These are phyloP conservation scores for Vollenhovia emeryi DNA, from an alignment of 1,140 invertebrate genomes.

Conservation along the genomic window DNA sequence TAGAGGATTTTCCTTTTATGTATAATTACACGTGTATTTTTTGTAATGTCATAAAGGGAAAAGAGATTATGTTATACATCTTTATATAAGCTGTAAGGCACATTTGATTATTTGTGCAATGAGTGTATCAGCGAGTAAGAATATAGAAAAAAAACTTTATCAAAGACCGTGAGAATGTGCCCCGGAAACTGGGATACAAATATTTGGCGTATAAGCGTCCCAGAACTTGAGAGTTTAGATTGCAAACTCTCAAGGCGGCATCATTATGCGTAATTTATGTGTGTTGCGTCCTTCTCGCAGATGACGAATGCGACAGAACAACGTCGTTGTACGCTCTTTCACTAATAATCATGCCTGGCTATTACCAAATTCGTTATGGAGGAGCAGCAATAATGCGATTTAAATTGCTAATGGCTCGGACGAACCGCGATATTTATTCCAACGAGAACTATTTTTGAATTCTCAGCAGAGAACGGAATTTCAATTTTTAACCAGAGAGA, in stretches of 20 bases:
- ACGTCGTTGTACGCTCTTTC: conserved; percentile 37
- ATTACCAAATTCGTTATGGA: conserved; percentile 49
- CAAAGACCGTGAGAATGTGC: conserved; percentile 23
- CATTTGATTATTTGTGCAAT: neutral
- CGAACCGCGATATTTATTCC: conserved; percentile 1
- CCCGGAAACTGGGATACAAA: conserved; percentile 14
- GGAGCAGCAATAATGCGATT: conserved; percentile 50
- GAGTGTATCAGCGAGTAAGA: neutral
- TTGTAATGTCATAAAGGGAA: neutral
- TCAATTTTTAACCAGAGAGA: neutral
- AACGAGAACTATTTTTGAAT: neutral
- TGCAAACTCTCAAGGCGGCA: conserved; percentile 39
- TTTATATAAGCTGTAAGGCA: neutral
- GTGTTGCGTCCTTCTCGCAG: conserved; percentile 46
- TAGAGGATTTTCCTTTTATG: too few species aligned
- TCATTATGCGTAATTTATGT: conserved; percentile 56
- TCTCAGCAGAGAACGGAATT: neutral
- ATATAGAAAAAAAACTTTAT: neutral
- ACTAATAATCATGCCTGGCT: conserved; percentile 36
- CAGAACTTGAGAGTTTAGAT: conserved; percentile 20
- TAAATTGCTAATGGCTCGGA: conserved; percentile 43
- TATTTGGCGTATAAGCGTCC: conserved; percentile 26
- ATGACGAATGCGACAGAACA: conserved; percentile 38
- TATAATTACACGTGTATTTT: neutral
- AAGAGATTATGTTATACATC: neutral